Base-by-base conservation (phyloP, 2,888 invertebrate genomes). In the Orthosia incerta region DNA sequence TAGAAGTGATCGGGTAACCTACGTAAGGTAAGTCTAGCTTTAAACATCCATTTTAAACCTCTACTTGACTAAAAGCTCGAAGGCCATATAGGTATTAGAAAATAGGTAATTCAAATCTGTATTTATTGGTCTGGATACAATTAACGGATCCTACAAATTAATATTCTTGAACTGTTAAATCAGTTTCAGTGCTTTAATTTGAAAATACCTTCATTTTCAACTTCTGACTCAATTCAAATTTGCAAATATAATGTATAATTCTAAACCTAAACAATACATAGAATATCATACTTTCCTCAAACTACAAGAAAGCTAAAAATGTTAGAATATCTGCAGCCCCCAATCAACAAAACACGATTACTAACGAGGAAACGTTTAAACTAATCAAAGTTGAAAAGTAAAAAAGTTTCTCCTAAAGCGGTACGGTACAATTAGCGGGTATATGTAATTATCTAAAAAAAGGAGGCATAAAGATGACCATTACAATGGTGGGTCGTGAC, bases 361-460 rank as follows among this genome's bases (percentile, higher is more conserved):
- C 71, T 81, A 82, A 81, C 81, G 60, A 81, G 81, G 62, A 71
- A 82, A 74, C 75, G 68, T 79, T 82, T 82, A 83, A 73, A 75
- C 72, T 59, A 71, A 72, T 74, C 78, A 74, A 74, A 74, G 72
- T 79, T 74, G 68, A 75, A 75, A 81, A 73, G 60, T 71, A 61
- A 74, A 85, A 73, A 83, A 81, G 72, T 80, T 76, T 71, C 74
- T 79, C 71, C 39, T 64, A 55, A 65, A 81, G 50, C 64, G 79
- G 71, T 76, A 74, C 79, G 67, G 68, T 71, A 76, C 86, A 87
- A 87, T 87, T 87, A 87, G 83, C 62, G 71, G 74, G 20, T 57
- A 71, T 82, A 69, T 86, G 76, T 87, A 87, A 87, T 87, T 87
- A 87, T 87, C 79, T 81, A 79, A 80, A 86, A 83, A 86, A 79